Conservation (phyloP, 1,140 invertebrate genomes). For the Anagrus nilaparvatae region DNA sequence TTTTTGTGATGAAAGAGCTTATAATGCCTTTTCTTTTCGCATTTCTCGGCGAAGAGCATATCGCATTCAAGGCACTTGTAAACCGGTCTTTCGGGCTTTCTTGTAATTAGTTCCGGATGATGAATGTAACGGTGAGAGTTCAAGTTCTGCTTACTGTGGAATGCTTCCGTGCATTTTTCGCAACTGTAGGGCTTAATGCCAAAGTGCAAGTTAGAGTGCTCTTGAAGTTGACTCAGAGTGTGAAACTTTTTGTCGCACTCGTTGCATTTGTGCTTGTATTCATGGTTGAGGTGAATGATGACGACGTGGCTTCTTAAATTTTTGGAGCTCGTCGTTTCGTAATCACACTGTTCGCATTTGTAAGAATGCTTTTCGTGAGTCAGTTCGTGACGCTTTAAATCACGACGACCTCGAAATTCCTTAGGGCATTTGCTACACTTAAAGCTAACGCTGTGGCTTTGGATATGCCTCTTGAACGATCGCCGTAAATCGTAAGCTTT, state of each 20-base stretch:
- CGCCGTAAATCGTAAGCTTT: no score
- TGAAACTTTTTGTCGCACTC: conserved; percentile 54
- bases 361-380: conserved; percentile 37
- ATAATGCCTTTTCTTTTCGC: conserved; percentile 40
- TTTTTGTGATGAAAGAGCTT: no score
- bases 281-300: conserved; percentile 32
- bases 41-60: conserved; percentile 38
- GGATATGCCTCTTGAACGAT: no score
- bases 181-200: conserved; percentile 48
- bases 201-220: conserved; percentile 41
- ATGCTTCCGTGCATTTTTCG: conserved; percentile 46
- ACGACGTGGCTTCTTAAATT: conserved; percentile 36
- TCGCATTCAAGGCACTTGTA: no score
- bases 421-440: conserved; percentile 38
- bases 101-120: conserved; percentile 36
- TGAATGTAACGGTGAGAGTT: conserved; percentile 33
- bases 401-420: no score
- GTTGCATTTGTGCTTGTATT: conserved; percentile 46
- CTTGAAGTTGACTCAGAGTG: conserved; percentile 37
- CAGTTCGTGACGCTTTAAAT: no score
- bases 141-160: conserved; percentile 35
- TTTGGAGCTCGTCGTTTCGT: conserved; percentile 36
- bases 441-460: no score
- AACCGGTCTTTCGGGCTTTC: conserved; percentile 26
- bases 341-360: conserved; percentile 38